phyloP scores from a whole-genome alignment of 92 coral and sea anemone genomes.

The Zoanthus sansibaricus region DNA sequence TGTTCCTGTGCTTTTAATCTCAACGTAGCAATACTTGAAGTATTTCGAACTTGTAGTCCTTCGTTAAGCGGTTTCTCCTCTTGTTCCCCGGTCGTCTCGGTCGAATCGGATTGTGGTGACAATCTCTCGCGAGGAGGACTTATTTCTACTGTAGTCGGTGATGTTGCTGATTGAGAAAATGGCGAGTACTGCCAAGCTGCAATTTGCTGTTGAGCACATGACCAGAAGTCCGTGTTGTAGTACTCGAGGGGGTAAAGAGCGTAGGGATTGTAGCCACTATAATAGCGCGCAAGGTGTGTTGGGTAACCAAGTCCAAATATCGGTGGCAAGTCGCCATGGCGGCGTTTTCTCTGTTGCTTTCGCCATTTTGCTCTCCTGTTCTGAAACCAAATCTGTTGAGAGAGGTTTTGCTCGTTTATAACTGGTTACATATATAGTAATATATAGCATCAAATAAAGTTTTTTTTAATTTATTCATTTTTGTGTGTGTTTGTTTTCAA shows the following conservation, averaged over 20 bases:
- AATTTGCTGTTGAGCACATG: conserved; percentile 86
- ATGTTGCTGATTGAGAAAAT: conserved; percentile 51
- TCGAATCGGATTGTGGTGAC: conserved; percentile 63
- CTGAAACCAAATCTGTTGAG: conserved; percentile 87
- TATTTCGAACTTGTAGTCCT: conserved; percentile 69
- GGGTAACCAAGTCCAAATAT: conserved; percentile 86
- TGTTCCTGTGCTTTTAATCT: conserved; percentile 83
- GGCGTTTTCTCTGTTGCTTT: conserved; percentile 84
- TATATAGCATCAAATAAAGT: no score
- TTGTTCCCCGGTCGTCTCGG: conserved; percentile 50
- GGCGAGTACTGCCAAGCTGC: conserved; percentile 83
- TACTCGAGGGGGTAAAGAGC: conserved; percentile 71
- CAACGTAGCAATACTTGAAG: conserved; percentile 76
- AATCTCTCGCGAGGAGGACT: conserved; percentile 50
- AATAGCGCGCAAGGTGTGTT: conserved; percentile 81
- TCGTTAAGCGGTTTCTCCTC: conserved; percentile 52
- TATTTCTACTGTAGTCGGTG: conserved; percentile 52
- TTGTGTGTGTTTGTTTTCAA: not conserved
- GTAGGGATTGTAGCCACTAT: conserved; percentile 73
- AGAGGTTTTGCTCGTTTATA: not conserved
- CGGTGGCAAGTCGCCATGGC: conserved; percentile 75
- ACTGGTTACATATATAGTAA: not conserved
- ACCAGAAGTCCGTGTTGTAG: conserved; percentile 90
- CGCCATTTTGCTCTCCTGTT: conserved; percentile 95
- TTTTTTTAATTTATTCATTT: no score